Percentiles rank a stretch among this genome's conserved stretches.
Conservation (phyloP, 2,797 vertebrate species). For the Poecilia velifera region DNA sequence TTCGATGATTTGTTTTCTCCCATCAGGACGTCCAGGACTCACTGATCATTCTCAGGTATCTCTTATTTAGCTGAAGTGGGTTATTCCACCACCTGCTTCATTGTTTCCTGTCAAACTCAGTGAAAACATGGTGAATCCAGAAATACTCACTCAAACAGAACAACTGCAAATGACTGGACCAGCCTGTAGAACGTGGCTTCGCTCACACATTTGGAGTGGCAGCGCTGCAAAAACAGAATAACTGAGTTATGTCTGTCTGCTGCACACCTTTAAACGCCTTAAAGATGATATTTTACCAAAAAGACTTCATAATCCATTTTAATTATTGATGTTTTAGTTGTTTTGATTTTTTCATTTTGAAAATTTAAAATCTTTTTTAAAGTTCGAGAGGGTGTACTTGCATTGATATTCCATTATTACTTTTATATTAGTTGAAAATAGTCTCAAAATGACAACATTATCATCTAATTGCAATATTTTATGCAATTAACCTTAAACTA, state of each 20-base stretch:
- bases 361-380: neutral
- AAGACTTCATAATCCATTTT: neutral
- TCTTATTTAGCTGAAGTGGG: neutral
- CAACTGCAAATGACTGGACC: slow-evolving; percentile 97
- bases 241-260: neutral
- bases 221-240: slow-evolving; percentile 84
- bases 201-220: slow-evolving; percentile 94
- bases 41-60: neutral
- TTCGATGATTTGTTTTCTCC: neutral
- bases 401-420: neutral
- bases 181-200: slow-evolving; percentile 97
- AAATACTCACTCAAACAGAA: slow-evolving; percentile 89
- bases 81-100: neutral
- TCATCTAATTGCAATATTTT: neutral
- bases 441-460: neutral
- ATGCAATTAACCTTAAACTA: neutral
- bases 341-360: neutral
- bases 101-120: neutral
- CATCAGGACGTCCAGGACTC: neutral
- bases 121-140: neutral
- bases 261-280: neutral
- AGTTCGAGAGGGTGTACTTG: neutral
- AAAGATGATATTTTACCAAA: neutral
- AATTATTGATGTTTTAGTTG: neutral
- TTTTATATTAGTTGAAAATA: neutral